Evolutionary conservation across 2,888 invertebrate genomes (phyloP).

Genomic region (Harpalus rubripes): DNA sequence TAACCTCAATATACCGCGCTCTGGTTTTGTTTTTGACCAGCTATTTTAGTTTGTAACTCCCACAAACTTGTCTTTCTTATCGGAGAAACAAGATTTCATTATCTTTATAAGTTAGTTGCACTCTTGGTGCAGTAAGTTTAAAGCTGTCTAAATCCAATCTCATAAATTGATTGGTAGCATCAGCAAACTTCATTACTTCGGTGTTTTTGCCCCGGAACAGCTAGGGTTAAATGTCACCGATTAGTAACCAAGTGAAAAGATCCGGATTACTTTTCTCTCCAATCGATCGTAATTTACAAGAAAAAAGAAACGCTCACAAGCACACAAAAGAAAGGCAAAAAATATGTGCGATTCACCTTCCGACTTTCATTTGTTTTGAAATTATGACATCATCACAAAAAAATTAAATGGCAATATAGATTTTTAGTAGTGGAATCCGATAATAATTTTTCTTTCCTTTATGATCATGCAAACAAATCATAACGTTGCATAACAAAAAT

Average conservation of each 20-base stretch:
- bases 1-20: no score
- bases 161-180: slow-evolving; percentile 20
- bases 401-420: no score
- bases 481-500: no score
- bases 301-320: not conserved
- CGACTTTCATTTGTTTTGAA: no score
- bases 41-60: not conserved
- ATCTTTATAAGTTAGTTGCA: not conserved
- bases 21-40: no score
- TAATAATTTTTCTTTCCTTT: no score
- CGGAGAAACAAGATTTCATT: not conserved
- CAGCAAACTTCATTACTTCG: slow-evolving; percentile 28
- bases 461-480: no score
- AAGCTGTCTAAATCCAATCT: not conserved
- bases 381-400: no score
- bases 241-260: slow-evolving; percentile 35
- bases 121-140: slow-evolving; percentile 3
- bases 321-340: slow-evolving; percentile 2
- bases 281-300: slow-evolving; percentile 29
- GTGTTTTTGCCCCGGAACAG: not conserved
- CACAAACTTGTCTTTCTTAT: not conserved
- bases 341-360: no score
- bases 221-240: slow-evolving; percentile 33
- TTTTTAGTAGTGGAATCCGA: no score
- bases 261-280: slow-evolving; percentile 9